phyloP scores from a whole-genome alignment of 2,113 vertebrate genomes.

The Cavia aperea region DNA sequence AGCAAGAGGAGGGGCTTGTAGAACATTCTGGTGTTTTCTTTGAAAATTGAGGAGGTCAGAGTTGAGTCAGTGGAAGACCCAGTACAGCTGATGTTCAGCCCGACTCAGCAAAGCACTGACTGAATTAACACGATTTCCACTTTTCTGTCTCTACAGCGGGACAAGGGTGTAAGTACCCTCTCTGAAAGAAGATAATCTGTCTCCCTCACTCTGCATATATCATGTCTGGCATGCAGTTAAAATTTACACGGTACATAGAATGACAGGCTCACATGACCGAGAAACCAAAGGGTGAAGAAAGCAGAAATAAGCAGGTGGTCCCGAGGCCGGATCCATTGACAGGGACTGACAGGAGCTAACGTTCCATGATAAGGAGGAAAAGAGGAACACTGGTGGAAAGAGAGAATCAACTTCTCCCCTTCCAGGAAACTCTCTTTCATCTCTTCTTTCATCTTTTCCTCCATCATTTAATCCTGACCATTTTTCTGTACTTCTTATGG shows the following conservation, averaged over 20 bases:
- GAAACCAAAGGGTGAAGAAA: background rate
- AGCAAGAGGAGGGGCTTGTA: background rate
- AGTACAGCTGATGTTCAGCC: background rate
- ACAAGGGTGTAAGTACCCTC: background rate
- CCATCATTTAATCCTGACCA: background rate
- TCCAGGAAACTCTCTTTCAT: background rate
- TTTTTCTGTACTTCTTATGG: background rate
- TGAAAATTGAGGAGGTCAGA: conserved; percentile 5
- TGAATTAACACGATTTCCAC: background rate
- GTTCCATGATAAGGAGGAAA: background rate
- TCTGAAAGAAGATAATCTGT: background rate
- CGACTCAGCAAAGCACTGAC: background rate
- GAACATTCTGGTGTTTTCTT: conserved; percentile 21
- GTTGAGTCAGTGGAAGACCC: background rate
- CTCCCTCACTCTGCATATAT: background rate
- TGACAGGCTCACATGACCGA: background rate
- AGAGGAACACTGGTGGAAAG: background rate
- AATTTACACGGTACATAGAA: background rate
- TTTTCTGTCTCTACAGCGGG: background rate
- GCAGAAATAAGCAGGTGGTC: background rate
- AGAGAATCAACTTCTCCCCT: background rate
- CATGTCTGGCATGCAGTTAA: background rate
- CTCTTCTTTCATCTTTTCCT: background rate
- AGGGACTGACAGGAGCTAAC: background rate
- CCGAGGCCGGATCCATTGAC: background rate